These are phyloP conservation scores for Lamellibrachia satsuma DNA, from an alignment of 2,888 invertebrate species.

Conservation along the genomic window DNA sequence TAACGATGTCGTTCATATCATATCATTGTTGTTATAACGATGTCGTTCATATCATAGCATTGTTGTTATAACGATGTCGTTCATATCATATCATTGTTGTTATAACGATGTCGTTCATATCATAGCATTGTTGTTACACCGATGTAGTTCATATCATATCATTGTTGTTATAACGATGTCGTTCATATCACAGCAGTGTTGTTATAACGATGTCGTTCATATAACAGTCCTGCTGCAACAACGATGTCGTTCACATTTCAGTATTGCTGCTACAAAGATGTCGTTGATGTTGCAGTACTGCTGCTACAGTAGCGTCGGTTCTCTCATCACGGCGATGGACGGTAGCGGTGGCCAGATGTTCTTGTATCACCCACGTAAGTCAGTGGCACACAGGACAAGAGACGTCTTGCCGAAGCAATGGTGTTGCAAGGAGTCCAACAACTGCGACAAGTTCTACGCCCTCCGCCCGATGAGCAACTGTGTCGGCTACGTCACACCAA, in stretches of 20 bases:
- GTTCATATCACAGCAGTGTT: neutral
- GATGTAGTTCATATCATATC: neutral
- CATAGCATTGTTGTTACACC: no score
- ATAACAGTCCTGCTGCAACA: no score
- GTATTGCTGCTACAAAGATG: no score
- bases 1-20: neutral
- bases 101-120: neutral
- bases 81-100: neutral
- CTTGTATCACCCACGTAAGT: slow-evolving; percentile 22
- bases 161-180: neutral
- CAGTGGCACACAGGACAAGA: neutral
- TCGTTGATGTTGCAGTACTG: slow-evolving; percentile 21
- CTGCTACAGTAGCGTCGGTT: slow-evolving; percentile 26
- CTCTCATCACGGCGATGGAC: slow-evolving; percentile 19
- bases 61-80: neutral
- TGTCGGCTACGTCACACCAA: slow-evolving; percentile 24
- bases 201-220: neutral
- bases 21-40: neutral
- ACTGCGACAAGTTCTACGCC: slow-evolving; percentile 23
- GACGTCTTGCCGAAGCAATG: slow-evolving; percentile 25
- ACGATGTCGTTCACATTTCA: no score
- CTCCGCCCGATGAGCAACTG: slow-evolving; percentile 30
- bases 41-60: neutral
- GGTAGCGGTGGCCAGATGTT: slow-evolving; percentile 26
- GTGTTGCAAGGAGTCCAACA: slow-evolving; percentile 27